Base-by-base conservation (phyloP, 2,888 invertebrate species). In the Drosophila kambysellisi region DNA sequence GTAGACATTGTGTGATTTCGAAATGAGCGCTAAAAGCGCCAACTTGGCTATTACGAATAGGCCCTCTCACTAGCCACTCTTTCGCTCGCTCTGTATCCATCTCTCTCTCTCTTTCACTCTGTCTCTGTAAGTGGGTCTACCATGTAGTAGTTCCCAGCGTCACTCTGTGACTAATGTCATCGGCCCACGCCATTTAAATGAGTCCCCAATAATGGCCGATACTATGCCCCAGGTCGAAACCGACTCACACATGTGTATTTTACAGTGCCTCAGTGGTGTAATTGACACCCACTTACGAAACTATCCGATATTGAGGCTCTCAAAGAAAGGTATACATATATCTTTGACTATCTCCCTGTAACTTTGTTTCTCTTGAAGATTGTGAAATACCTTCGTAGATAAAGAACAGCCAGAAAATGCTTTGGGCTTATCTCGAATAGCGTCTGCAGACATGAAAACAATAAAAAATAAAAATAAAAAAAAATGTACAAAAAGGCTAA, bases 1-100 rank as follows among this genome's bases (percentile, higher is more conserved):
- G 91, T 88, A 90, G 91, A 85, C 89, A 90, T 90, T 90, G 83
- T 85, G 91, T 89, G 89, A 84, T 90, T 85, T 85, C 91, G 82
- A 85, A 85, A 90, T 87, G 79, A 90, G 75, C 78, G 73, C 82
- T 72, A 68, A 83, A 76, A 67, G 53, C 51, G 59, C 76, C 66
- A 67, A 65, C 60, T 67, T 81, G 78, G 67, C 79, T 78, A 65
- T 59, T 61, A 75, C 48, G 48, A 67, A 48, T 57, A 61, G 60
- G 35, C 65, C 39, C 52, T 39, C 11, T 39, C 17, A 25, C 25
- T 15, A 46, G 17, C 11, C 37, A 25, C 1, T 17, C 5, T 17
- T 12, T 46, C 25, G 2, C n/a, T 68, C 41, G 20, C 62, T n/a
- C 35, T 6, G 17, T 35, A 0, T 53, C 15, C n/a, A 9, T 2